Evolutionary conservation across 2,113 vertebrate species (phyloP), one percentile per base, ranked within the genome.

Genomic region (Tringa solitaria): DNA sequence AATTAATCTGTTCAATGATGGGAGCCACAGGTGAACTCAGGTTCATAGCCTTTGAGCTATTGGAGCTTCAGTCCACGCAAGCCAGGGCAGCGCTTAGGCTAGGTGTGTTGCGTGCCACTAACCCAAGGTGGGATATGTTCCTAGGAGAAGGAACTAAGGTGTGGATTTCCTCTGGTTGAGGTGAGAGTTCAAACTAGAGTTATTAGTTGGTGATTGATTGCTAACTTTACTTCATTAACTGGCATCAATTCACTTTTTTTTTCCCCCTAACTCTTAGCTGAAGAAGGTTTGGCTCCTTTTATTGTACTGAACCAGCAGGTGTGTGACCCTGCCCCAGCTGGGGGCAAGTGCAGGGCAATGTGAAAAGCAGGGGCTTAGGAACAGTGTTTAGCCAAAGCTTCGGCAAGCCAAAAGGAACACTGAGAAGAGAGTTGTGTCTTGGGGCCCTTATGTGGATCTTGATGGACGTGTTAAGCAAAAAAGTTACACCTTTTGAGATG

Each of bases 381-480:
- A 43, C n/a, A 30, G 37, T 3, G 43, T 46, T 83, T 39, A 77
- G 43, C 37, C 37, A 84, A 88, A 75, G 24, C 26, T 53, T 18
- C 0, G 1, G 35, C 0, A 1, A 60, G 65, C 22, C 15, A 48
- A 68, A 59, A 45, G 28, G 24, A 86, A 64, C 0, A 3, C 56
- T 53, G 56, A 64, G 48, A 22, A 51, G 16, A 20, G 30, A 80
- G 10, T 18, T 41, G 32, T 3, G 1, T 63, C 54, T 8, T 32
- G 15, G 23, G 56, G 63, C 23, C 43, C 26, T 53, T 45, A 14
- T 4, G 41, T 57, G 24, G 37, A 20, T 41, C 76, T 33, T 48
- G 45, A 12, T 59, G 50, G 46, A 26, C 1, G 0, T 33, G 20
- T 35, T 35, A 54, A 60, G 30, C 32, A 75, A 84, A 81, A 35